Conservation (phyloP, 2,797 vertebrate species). For the Diplodus puntazzo region DNA sequence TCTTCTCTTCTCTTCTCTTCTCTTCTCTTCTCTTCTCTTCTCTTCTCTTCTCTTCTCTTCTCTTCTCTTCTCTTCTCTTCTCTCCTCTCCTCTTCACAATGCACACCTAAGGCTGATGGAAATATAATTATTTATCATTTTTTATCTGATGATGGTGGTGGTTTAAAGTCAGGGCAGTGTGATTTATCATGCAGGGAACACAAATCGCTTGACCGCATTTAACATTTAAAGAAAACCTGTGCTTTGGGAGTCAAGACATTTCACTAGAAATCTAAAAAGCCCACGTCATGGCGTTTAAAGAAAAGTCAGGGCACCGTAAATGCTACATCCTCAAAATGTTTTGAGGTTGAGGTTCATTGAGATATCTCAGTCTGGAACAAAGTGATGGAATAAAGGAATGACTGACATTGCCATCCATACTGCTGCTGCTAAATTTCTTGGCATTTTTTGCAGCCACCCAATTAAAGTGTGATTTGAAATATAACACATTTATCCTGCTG, state of each 20-base stretch:
- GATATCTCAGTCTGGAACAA: neutral
- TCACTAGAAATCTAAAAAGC: neutral
- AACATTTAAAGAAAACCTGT: too few relatives aligned
- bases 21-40: neutral
- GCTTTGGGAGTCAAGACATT: neutral
- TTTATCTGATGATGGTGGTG: neutral
- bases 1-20: neutral
- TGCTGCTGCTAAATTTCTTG: neutral
- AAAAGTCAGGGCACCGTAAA: neutral
- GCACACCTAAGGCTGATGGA: neutral
- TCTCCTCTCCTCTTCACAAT: neutral
- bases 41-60: neutral
- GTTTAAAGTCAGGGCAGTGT: neutral
- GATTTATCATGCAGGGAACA: neutral
- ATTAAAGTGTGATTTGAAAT: neutral
- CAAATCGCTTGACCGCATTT: too few relatives aligned
- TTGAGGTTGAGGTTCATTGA: neutral
- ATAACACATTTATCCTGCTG: neutral
- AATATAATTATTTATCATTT: neutral
- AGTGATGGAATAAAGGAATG: neutral
- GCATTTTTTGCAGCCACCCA: neutral
- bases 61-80: neutral
- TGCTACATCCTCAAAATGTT: neutral
- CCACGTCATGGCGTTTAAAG: neutral
- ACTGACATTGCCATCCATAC: neutral